Conservation (phyloP, 1,140 invertebrate species). For the Drosophila varians region DNA sequence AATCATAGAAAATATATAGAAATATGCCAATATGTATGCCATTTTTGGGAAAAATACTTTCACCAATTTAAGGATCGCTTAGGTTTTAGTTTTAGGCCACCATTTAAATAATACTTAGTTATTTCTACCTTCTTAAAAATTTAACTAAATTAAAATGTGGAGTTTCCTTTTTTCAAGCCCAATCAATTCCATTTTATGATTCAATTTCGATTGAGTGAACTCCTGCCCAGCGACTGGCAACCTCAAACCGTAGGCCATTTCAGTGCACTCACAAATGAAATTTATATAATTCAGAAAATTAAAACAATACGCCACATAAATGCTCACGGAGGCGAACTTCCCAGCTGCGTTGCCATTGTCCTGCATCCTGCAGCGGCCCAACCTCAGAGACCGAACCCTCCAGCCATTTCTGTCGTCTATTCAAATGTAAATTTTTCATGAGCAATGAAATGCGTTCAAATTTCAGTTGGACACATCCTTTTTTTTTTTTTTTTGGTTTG, state of each 20-base stretch:
- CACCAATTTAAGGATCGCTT: too few relatives aligned
- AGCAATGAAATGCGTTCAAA: conserved; percentile 66
- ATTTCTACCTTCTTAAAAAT: too few relatives aligned
- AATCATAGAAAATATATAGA: too few relatives aligned
- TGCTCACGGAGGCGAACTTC: conserved; percentile 71
- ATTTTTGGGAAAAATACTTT: too few relatives aligned
- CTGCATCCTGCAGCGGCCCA: conserved; percentile 50
- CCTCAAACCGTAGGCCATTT: conserved; percentile 32
- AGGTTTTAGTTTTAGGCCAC: too few relatives aligned
- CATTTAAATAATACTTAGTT: too few relatives aligned
- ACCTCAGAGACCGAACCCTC: conserved; percentile 6
- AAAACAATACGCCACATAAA: conserved; percentile 81
- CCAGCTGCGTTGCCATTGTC: conserved; percentile 63
- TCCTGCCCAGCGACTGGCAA: neutral
- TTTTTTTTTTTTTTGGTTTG: conserved; percentile 12
- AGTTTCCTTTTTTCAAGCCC: neutral
- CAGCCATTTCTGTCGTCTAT: conserved; percentile 48
- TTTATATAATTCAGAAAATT: conserved; percentile 66
- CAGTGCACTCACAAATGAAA: conserved; percentile 34
- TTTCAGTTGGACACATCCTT: conserved; percentile 48
- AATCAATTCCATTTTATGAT: conserved; percentile 6
- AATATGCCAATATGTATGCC: too few relatives aligned
- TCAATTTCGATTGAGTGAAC: conserved; percentile 1
- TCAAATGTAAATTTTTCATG: conserved; percentile 82
- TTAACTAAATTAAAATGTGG: too few relatives aligned